Conservation (phyloP, 2,888 invertebrate species). For the Synanthedon myopaeformis region DNA sequence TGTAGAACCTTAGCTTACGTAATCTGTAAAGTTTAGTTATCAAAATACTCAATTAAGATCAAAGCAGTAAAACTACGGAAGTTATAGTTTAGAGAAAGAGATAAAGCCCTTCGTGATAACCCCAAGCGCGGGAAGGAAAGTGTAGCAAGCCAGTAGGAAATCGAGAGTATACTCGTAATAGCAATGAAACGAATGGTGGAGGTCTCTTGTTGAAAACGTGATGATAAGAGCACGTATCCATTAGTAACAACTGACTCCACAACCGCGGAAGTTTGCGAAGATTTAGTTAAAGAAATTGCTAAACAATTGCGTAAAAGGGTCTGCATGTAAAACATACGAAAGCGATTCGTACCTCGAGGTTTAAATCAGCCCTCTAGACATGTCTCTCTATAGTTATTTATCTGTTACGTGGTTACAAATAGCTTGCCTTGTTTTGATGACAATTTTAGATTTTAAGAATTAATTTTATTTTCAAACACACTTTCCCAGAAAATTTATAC, state of each 20-base stretch:
- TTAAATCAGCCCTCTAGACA: no score
- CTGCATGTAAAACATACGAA: no score
- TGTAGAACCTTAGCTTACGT: neutral
- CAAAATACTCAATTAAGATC: neutral
- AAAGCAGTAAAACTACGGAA: neutral
- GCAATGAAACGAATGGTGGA: neutral
- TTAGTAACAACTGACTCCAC: neutral
- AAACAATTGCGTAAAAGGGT: no score
- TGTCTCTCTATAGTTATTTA: no score
- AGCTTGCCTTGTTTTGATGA: no score
- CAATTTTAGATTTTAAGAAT: no score
- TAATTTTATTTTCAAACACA: no score
- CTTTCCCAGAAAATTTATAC: no score
- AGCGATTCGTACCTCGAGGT: no score
- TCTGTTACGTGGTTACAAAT: no score
- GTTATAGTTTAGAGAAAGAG: neutral
- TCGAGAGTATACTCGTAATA: constrained; percentile 9
- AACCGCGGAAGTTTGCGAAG: no score
- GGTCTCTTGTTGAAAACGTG: neutral
- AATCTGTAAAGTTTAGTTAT: neutral
- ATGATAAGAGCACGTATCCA: constrained; percentile 2
- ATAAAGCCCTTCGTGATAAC: constrained; percentile 14
- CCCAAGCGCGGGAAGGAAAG: constrained; percentile 11
- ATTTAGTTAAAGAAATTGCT: no score
- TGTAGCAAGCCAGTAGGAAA: constrained; percentile 16